A percentile compares a stretch with the other conserved stretches of the same genome.
Conservation (phyloP, 1,140 invertebrate species). For the Drosophila chauvacae region DNA sequence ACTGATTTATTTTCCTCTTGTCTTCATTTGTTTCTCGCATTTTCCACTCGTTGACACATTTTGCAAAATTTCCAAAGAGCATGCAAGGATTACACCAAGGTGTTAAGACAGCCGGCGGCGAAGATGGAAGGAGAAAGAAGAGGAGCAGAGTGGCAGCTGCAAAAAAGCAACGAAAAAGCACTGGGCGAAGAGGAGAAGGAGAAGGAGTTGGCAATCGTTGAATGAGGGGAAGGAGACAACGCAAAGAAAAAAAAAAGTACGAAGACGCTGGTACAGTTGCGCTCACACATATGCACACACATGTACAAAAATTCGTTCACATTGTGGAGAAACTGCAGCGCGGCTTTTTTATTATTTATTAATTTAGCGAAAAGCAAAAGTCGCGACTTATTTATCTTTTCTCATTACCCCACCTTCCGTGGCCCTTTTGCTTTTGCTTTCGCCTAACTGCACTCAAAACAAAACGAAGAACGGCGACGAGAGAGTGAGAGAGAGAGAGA, state of each 20-base stretch:
- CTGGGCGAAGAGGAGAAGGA: constrained; percentile 9
- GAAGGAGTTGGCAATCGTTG: constrained; percentile 2
- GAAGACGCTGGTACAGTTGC: constrained; percentile 70
- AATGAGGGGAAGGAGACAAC: constrained; percentile 19
- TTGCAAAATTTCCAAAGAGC: constrained; percentile 16
- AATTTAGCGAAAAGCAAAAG: constrained; percentile 18
- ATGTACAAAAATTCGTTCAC: not conserved
- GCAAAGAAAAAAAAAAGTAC: constrained; percentile 32
- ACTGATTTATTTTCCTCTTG: not conserved
- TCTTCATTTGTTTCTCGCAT: constrained; percentile 11
- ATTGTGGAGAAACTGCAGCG: constrained; percentile 27
- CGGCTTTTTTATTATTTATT: constrained; percentile 29
- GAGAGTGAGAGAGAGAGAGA: not conserved
- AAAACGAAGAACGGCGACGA: constrained; percentile 45
- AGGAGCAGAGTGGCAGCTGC: constrained; percentile 53
- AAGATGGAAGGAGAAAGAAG: constrained; percentile 1
- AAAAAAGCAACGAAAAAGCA: constrained; percentile 64
- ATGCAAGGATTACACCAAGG: constrained; percentile 34
- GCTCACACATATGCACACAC: constrained; percentile 42
- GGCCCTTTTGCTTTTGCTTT: constrained; percentile 39
- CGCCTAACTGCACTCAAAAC: constrained; percentile 62
- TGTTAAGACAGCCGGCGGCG: constrained; percentile 27
- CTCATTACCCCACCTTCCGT: not conserved
- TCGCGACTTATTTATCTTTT: constrained; percentile 19
- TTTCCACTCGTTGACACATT: constrained; percentile 32